Percentiles rank a stretch among this genome's conserved stretches.
phyloP scores from a whole-genome alignment of 2,113 vertebrate species.

The Pseudolaguvia tuberculata region DNA sequence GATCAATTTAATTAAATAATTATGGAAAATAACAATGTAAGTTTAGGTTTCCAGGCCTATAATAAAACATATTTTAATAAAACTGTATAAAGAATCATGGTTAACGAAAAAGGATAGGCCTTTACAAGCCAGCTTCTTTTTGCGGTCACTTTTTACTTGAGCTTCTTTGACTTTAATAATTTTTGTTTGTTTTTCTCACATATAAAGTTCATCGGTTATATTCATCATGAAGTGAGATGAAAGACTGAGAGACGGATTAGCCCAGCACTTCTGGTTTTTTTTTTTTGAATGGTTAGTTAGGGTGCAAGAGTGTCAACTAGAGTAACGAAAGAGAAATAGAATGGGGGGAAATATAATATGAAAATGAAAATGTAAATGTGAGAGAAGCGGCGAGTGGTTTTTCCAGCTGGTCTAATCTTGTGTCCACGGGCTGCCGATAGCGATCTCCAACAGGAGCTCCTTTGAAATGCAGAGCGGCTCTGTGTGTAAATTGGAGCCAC shows the following conservation, averaged over 20 bases:
- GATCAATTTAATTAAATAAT: too few species aligned
- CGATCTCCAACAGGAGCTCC: constrained; percentile 77
- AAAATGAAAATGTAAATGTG: constrained; percentile 77
- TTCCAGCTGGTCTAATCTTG: constrained; percentile 75
- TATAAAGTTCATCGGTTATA: constrained; percentile 66
- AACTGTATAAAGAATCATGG: too few species aligned
- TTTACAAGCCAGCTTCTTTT: too few species aligned
- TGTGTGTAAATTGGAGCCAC: constrained; percentile 74
- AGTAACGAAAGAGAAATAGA: constrained; percentile 17
- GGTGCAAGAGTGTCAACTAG: constrained; percentile 7
- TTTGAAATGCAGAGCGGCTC: constrained; percentile 82
- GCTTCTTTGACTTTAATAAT: constrained; percentile 45
- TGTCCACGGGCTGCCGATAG: constrained; percentile 70
- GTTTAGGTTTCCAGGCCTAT: too few species aligned
- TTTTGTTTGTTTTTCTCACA: constrained; percentile 62
- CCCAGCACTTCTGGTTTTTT: constrained; percentile 23
- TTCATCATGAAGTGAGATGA: constrained; percentile 53
- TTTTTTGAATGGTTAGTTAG: constrained; percentile 43
- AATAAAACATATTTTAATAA: too few species aligned
- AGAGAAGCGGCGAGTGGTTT: constrained; percentile 56
- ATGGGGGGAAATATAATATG: constrained; percentile 61
- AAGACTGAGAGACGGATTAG: background rate
- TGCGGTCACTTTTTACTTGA: background rate
- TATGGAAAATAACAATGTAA: too few species aligned
- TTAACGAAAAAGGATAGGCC: too few species aligned